These are phyloP conservation scores for Microctonus aethiopoides DNA, from an alignment of 2,888 invertebrate genomes.

Conservation along the genomic window DNA sequence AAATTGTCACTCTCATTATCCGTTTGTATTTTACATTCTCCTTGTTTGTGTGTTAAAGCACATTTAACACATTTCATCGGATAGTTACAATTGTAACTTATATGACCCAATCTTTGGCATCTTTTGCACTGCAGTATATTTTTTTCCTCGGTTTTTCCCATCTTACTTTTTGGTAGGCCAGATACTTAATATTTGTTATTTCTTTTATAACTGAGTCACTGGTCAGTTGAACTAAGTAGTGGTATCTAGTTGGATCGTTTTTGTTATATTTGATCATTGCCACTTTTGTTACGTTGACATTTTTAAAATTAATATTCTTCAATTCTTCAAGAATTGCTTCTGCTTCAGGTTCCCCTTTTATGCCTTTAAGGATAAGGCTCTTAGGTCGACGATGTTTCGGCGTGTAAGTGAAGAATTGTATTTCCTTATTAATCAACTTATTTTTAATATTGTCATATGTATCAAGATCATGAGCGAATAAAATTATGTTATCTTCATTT, in stretches of 20 bases:
- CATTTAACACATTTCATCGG: conserved; percentile 14
- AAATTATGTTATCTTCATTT: too few relatives aligned
- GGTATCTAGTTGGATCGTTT: too few relatives aligned
- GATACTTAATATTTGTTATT: neutral
- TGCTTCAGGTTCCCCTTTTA: too few relatives aligned
- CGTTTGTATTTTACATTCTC: neutral
- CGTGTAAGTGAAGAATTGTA: neutral
- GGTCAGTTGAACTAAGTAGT: too few relatives aligned
- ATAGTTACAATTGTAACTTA: conserved; percentile 6
- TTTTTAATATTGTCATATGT: too few relatives aligned
- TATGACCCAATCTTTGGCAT: conserved; percentile 4
- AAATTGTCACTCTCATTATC: neutral
- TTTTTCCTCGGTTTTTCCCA: conserved; percentile 2
- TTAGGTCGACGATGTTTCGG: neutral
- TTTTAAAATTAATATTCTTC: too few relatives aligned
- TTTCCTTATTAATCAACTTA: too few relatives aligned
- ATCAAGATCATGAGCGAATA: too few relatives aligned
- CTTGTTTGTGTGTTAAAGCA: neutral
- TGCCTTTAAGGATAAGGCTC: neutral
- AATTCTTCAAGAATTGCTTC: too few relatives aligned
- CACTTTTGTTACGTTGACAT: neutral
- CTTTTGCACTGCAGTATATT: neutral
- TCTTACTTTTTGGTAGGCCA: neutral
- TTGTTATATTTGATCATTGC: too few relatives aligned
- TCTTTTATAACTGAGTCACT: neutral